Percentiles rank a stretch among this genome's conserved stretches.
These are phyloP conservation scores for Drosophila lini DNA, from an alignment of 1,140 invertebrate species.

Conservation along the genomic window DNA sequence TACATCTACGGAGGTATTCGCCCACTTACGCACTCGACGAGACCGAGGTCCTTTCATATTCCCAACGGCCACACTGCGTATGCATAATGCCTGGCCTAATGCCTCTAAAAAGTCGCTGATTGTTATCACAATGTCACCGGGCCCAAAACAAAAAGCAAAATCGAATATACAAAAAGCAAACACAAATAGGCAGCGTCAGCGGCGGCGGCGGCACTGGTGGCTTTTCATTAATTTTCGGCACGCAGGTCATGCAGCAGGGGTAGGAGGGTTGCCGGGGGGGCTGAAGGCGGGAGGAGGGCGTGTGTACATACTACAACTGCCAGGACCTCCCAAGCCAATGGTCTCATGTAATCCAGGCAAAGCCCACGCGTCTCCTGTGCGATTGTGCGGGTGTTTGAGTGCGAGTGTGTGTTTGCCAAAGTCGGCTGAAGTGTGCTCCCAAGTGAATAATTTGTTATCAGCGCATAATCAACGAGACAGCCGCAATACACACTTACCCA, in stretches of 20 bases:
- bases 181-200: constrained; percentile 46
- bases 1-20: constrained; percentile 11
- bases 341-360: constrained; percentile 61
- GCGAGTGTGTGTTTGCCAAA: constrained; percentile 47
- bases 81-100: constrained; percentile 65
- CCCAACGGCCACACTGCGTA: constrained; percentile 48
- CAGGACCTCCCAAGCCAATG: constrained; percentile 38
- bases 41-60: constrained; percentile 20
- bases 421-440: constrained; percentile 73
- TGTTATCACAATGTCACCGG: constrained; percentile 66
- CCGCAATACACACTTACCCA: constrained; percentile 49
- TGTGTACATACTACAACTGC: constrained; percentile 34
- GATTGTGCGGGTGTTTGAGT: constrained; percentile 9
- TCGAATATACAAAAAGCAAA: constrained; percentile 65
- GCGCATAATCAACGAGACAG: constrained; percentile 83
- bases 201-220: constrained; percentile 29
- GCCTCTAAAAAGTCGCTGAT: constrained; percentile 66
- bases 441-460: constrained; percentile 83
- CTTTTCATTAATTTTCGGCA: constrained; percentile 81
- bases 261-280: neutral
- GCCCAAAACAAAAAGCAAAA: constrained; percentile 50
- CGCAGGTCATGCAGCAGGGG: constrained; percentile 47
- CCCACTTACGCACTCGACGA: constrained; percentile 17
- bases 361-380: constrained; percentile 20
- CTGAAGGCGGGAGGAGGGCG: constrained; percentile 10